Evolutionary conservation across 2,113 vertebrate species (phyloP).

Genomic region (Struthidea cinerea): DNA sequence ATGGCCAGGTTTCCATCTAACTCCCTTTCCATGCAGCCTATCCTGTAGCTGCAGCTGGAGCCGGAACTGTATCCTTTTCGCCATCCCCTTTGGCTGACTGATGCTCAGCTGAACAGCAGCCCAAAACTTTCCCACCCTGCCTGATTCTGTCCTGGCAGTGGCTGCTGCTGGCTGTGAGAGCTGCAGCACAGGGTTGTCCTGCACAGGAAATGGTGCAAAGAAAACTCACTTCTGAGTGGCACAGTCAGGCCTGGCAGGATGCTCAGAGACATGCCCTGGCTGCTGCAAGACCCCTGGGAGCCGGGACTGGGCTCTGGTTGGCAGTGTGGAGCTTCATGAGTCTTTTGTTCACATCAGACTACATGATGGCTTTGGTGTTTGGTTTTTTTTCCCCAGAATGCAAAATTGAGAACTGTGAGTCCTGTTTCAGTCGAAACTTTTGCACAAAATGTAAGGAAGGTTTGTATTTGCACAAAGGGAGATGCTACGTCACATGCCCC

Average conservation of each 20-base stretch:
- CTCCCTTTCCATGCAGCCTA: neutral
- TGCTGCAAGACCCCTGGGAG: neutral
- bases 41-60: neutral
- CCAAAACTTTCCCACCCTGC: neutral
- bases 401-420: conserved; percentile 97
- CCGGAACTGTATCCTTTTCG: neutral
- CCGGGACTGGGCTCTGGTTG: neutral
- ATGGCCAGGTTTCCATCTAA: neutral
- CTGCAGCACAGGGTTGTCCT: neutral
- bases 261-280: neutral
- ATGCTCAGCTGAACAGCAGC: neutral
- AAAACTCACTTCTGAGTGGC: neutral
- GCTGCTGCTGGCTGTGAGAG: neutral
- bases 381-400: conserved; percentile 80
- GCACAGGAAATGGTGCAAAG: neutral
- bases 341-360: neutral
- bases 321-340: neutral
- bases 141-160: neutral
- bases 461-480: conserved; percentile 93
- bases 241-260: neutral
- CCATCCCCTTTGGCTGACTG: neutral
- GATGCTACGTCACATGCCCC: conserved; percentile 87
- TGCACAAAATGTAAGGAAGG: conserved; percentile 98
- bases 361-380: neutral
- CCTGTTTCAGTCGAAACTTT: conserved; percentile 97